Evolutionary conservation across 1,140 invertebrate genomes (phyloP).

Genomic region (Sitobion miscanthi): DNA sequence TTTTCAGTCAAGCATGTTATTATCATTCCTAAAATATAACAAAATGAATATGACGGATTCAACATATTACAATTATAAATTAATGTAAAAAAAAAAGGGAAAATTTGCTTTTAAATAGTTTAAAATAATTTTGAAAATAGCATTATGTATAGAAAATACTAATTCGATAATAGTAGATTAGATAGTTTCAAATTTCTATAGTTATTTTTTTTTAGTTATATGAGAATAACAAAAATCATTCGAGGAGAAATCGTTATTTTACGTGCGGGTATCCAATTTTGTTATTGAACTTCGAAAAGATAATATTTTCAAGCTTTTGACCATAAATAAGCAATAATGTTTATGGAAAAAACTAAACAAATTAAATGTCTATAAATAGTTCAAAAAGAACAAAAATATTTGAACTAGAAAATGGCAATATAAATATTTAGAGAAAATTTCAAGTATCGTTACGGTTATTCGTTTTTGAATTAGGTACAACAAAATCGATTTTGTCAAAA

Average conservation of each 20-base stretch:
- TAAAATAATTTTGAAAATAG: background rate
- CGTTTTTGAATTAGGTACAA: background rate
- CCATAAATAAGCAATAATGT: too few relatives aligned
- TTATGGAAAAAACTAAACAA: background rate
- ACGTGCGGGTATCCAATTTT: background rate
- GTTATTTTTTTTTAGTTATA: background rate
- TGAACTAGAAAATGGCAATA: background rate
- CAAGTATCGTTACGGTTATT: background rate
- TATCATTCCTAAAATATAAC: background rate
- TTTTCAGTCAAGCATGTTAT: background rate
- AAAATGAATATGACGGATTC: background rate
- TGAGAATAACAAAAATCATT: background rate
- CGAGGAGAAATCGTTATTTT: background rate
- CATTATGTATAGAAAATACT: background rate
- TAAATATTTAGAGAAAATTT: background rate
- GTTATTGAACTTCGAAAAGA: background rate
- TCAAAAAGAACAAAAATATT: background rate
- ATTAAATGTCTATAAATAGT: too few relatives aligned
- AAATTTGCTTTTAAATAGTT: background rate
- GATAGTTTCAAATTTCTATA: background rate
- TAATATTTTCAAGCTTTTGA: background rate
- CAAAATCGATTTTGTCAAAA: background rate
- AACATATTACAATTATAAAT: too few relatives aligned
- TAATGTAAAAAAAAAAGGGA: too few relatives aligned
- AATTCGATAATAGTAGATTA: background rate